Evolutionary conservation across 2,888 invertebrate genomes (phyloP), one percentile per base, ranked within the genome.

Genomic region (Nebria brevicollis): DNA sequence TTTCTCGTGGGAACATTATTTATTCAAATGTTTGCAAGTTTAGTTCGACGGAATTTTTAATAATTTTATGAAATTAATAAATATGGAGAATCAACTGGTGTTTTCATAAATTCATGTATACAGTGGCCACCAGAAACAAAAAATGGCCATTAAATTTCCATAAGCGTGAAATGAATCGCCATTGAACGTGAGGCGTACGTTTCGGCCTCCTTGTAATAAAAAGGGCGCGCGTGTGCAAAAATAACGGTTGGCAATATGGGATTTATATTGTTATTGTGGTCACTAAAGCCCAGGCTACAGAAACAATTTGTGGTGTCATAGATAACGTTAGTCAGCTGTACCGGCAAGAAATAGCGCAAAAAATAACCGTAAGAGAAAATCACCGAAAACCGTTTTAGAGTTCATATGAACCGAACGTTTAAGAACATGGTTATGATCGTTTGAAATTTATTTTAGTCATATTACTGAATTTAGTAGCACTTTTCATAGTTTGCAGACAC

Each of bases 131-230:
- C 54, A 73, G 66, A 75, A 75, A 75, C 75, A 75, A 43, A 66
- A 68, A 68, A 77, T 25, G 34, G 34, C 42, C 68, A 77, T 77
- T 77, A 77, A 77, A 77, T 77, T 77, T 77, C 77, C 65, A 72
- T 77, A 77, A 77, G 72, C 68, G 77, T 72, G 72, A 72, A 72
- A 77, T 77, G 41, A 77, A 77, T 68, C 77, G 70, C 15, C 11
- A 13, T 11, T 10, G 11, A 70, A 42, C 73, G 34, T 73, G 34
- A 3, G n/a, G 42, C 3, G 20, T 68, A 20, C 68, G n/a, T 11
- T 66, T 68, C 68, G 5, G 10, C 6, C 26, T 8, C 26, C 20
- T 13, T 68, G 15, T 26, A 64, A 64, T 25, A 54, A 54, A 64
- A 75, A 64, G 54, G 54, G 54, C 54, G 54, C 54, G 54, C 54